These are phyloP conservation scores for Dromaius novaehollandiae DNA, from an alignment of 2,113 vertebrate genomes.

Conservation along the genomic window DNA sequence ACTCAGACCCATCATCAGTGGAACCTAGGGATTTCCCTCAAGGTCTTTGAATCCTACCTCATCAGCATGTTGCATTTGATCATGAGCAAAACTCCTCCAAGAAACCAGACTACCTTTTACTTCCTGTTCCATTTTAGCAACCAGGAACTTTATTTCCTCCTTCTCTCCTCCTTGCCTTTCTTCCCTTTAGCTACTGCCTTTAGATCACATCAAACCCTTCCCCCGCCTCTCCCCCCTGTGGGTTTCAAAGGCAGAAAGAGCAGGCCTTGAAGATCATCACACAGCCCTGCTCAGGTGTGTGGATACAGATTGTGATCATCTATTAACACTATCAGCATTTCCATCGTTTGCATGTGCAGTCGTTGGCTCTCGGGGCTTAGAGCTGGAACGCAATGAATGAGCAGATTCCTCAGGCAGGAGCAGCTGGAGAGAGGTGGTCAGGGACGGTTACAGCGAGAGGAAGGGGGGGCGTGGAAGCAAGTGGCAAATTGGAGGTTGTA, in stretches of 20 bases:
- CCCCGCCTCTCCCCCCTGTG: not conserved
- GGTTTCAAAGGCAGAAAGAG: slow-evolving; percentile 54
- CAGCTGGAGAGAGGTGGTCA: slow-evolving; percentile 50
- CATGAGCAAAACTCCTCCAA: not conserved
- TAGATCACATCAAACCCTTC: slow-evolving; percentile 23
- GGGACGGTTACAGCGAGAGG: not conserved
- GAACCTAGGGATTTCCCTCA: slow-evolving; percentile 32
- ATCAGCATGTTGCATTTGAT: not conserved
- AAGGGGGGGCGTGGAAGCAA: not conserved
- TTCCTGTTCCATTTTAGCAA: slow-evolving; percentile 60
- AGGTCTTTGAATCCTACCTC: slow-evolving; percentile 27
- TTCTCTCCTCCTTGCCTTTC: not conserved
- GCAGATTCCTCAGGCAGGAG: not conserved
- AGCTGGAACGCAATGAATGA: slow-evolving; percentile 64
- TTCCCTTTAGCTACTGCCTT: slow-evolving; percentile 49
- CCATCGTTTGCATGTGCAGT: slow-evolving; percentile 31
- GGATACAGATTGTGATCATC: slow-evolving; percentile 62
- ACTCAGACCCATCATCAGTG: not conserved
- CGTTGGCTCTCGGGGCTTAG: slow-evolving; percentile 32
- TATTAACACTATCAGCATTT: slow-evolving; percentile 55
- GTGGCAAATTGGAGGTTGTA: not conserved
- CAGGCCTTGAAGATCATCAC: slow-evolving; percentile 52
- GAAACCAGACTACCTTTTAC: slow-evolving; percentile 45
- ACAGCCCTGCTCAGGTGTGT: slow-evolving; percentile 57
- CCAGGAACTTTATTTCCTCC: slow-evolving; percentile 52